A percentile compares a stretch with the other conserved stretches of the same genome.
Conservation (phyloP, 2,797 vertebrate species). For the Scomberomorus guttatus region DNA sequence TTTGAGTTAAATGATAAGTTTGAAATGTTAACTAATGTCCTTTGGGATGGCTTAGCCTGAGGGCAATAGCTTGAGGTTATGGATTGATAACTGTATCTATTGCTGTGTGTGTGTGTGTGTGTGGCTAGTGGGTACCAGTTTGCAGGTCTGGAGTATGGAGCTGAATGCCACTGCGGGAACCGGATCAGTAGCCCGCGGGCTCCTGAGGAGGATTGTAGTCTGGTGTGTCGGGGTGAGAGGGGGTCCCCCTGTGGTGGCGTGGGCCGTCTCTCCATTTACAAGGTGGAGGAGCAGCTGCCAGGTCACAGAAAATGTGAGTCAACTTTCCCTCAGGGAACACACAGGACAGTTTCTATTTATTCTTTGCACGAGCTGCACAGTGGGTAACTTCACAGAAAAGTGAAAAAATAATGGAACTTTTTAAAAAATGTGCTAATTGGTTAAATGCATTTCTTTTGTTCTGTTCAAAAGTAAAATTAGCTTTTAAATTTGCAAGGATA, state of each 20-base stretch:
- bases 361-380: not conserved
- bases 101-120: conserved; percentile 44
- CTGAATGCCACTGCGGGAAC: conserved; percentile 98
- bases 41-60: conserved; percentile 45
- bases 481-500: not conserved
- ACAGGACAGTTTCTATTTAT: conserved; percentile 17
- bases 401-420: not conserved
- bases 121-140: conserved; percentile 91
- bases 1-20: conserved; percentile 56
- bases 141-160: conserved; percentile 93
- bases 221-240: conserved; percentile 92
- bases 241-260: conserved; percentile 91
- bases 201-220: conserved; percentile 91
- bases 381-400: not conserved
- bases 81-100: conserved; percentile 35
- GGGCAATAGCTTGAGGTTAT: conserved; percentile 54
- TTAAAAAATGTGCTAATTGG: not conserved
- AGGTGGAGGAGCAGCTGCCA: conserved; percentile 87
- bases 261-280: conserved; percentile 93
- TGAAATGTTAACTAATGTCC: conserved; percentile 65
- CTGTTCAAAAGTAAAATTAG: not conserved
- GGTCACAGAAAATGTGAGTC: conserved; percentile 90
- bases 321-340: conserved; percentile 17
- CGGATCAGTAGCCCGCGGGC: conserved; percentile 80
- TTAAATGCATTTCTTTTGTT: not conserved